phyloP scores from a whole-genome alignment of 2,797 vertebrate species.

The Periophthalmus magnuspinnatus region DNA sequence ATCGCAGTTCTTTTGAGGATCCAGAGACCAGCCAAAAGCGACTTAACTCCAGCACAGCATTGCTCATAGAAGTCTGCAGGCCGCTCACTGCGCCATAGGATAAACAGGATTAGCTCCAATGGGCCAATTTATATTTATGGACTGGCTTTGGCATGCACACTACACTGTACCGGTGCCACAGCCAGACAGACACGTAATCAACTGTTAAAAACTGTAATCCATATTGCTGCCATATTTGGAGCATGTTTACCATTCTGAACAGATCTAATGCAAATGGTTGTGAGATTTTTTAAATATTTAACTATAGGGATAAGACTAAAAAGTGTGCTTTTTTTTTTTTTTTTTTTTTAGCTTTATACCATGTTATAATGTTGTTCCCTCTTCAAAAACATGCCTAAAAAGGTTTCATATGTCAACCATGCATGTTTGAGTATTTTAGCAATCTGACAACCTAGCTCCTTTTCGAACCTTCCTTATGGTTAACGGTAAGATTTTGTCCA shows the following conservation, averaged over 20 bases:
- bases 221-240: slow-evolving; percentile 32
- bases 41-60: slow-evolving; percentile 26
- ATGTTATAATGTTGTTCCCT: too few relatives aligned
- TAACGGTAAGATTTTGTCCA: too few relatives aligned
- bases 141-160: slow-evolving; percentile 23
- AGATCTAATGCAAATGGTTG: neutral
- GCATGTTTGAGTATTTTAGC: too few relatives aligned
- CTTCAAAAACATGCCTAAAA: too few relatives aligned
- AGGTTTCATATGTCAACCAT: too few relatives aligned
- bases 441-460: too few relatives aligned
- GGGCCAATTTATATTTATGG: slow-evolving; percentile 23
- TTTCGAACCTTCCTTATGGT: too few relatives aligned
- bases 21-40: slow-evolving; percentile 40
- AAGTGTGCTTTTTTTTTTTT: too few relatives aligned
- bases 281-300: too few relatives aligned
- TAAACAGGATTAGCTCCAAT: slow-evolving; percentile 18
- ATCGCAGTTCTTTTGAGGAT: slow-evolving; percentile 50
- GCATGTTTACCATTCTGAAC: slow-evolving; percentile 28
- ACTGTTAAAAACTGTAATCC: slow-evolving; percentile 17
- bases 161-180: slow-evolving; percentile 10
- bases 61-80: slow-evolving; percentile 31
- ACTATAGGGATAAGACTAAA: too few relatives aligned
- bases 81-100: slow-evolving; percentile 24
- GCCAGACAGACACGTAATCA: slow-evolving; percentile 33
- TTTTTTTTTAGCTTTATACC: too few relatives aligned